Base-by-base conservation (phyloP, 35 echinoderm and acorn worm genomes). In the Apostichopus japonicus region DNA sequence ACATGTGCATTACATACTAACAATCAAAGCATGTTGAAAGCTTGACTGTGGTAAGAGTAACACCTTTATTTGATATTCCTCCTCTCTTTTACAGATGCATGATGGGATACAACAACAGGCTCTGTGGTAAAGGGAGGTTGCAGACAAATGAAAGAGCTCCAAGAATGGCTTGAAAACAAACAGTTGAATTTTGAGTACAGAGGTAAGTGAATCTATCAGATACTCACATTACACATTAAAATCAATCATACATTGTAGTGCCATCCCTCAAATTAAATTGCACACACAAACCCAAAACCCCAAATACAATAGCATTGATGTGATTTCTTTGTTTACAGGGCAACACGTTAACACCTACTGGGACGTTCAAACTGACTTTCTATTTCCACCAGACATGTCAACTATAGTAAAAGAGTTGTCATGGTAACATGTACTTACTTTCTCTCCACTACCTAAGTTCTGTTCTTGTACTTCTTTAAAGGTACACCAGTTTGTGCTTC, bases 371-470 rank as follows among this genome's bases (percentile, higher is more conserved):
- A 44, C 33, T 44, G 33, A 44, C 0, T 4, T 44, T 44, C 33
- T 44, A 0, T 44, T 44, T 4, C 33, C 33, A 44, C 33, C 33
- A 44, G 33, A 44, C 33, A 44, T 44, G 33, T 44, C 33, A 44
- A 44, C 33, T 44, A 4, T 44, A 44, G 1, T 1, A 44, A 0
- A 0, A 44, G 33, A 44, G 33, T 44, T 44, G 33, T 44, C 33
- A 44, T 92, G 2, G 33, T 44, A 4, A 44, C 33, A 44, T 44
- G 33, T 44, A 44, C 33, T 44, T 13, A 98, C 97, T 93, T 99
- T 99, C 75, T 99, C 97, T 82, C 97, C 95, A 57, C 84, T 55
- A 22, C 97, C 97, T 11, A 99, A 90, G 61, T 99, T 99, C 70
- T 99, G 95, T 53, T 92, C 11, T 21, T 90, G 86, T 0, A 98